A percentile compares a stretch with the other conserved stretches of the same genome.
Evolutionary conservation across 2,113 vertebrate genomes (phyloP).

Genomic region (Brachyhypopomus gauderio): DNA sequence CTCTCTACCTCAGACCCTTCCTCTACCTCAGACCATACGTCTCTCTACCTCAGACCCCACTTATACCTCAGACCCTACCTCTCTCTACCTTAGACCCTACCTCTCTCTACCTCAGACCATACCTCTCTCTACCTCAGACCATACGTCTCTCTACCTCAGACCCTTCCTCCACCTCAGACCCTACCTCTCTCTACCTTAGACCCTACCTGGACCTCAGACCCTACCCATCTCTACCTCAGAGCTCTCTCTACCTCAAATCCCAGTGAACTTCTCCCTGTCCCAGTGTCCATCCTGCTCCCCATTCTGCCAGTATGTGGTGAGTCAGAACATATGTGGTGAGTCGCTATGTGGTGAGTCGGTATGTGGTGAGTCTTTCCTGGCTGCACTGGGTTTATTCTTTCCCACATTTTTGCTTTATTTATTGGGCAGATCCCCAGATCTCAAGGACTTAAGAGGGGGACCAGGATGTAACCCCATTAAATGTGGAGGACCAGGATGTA

Average conservation of each 20-base stretch:
- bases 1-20: too few relatives aligned
- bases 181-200: neutral
- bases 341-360: too few relatives aligned
- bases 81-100: neutral
- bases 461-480: slow-evolving; percentile 51
- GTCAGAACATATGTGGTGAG: too few relatives aligned
- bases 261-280: neutral
- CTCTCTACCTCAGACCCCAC: too few relatives aligned
- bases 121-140: neutral
- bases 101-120: neutral
- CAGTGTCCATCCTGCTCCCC: neutral
- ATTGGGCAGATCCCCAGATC: slow-evolving; percentile 15
- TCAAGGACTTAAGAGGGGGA: slow-evolving; percentile 37
- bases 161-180: neutral
- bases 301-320: too few relatives aligned
- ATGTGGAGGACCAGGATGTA: slow-evolving; percentile 38
- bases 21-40: neutral
- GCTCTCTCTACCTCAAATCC: neutral
- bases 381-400: slow-evolving; percentile 19
- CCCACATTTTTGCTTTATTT: neutral
- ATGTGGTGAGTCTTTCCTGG: neutral
- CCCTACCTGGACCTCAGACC: neutral
- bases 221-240: neutral
- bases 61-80: neutral
- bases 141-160: too few relatives aligned